Conservation (phyloP, 2,113 vertebrate genomes). For the Leuciscus idus region DNA sequence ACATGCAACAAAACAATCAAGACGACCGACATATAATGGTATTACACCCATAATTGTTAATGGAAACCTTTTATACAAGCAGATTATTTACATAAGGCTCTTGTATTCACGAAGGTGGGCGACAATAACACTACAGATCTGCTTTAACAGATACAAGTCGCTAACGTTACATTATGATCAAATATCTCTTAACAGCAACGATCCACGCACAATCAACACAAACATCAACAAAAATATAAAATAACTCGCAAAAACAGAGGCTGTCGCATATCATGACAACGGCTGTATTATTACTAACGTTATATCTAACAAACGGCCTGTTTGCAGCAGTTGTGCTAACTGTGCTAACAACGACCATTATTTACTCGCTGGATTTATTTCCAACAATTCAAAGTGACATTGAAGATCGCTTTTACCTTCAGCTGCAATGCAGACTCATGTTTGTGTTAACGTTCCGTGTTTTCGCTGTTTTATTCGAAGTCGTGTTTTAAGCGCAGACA, state of each 20-base stretch:
- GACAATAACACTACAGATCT: slow-evolving; percentile 1
- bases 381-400: not conserved
- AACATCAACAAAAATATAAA: not conserved
- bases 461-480: slow-evolving; percentile 12
- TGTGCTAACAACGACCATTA: not conserved
- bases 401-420: not conserved
- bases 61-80: not conserved
- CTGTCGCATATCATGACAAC: not conserved
- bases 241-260: not conserved
- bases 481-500: slow-evolving; percentile 8
- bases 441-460: not conserved
- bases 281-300: too few species aligned
- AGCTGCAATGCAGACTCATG: not conserved
- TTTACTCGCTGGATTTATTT: not conserved
- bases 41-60: not conserved
- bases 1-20: not conserved
- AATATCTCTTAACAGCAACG: not conserved
- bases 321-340: slow-evolving; percentile 25
- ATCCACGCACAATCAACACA: not conserved
- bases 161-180: not conserved
- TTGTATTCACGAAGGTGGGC: too few species aligned
- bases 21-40: not conserved
- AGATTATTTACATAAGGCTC: not conserved
- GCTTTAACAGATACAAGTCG: not conserved
- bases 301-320: not conserved